Evolutionary conservation across 2,888 invertebrate species (phyloP), one percentile per base, ranked within the genome.

Genomic region (Glyphotaelius pellucidus): DNA sequence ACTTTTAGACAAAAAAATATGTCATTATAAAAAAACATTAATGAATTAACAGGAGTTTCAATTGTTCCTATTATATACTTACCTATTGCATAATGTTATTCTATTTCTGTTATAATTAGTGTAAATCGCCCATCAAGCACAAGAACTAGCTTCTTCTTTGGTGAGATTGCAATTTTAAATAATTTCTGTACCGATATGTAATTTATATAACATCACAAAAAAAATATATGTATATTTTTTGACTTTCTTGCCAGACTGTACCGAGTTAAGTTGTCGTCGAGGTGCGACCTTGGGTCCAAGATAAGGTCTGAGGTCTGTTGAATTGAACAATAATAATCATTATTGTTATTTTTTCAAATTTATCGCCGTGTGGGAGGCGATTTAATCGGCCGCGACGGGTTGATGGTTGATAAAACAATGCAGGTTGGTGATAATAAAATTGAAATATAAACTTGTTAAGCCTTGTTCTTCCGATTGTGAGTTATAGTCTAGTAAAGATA

Each of bases 221-320:
- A n/a, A n/a, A n/a, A n/a, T n/a, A n/a, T n/a, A n/a, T n/a, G n/a
- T n/a, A 47, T 15, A 47, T 15, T 47, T 14, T 15, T 47, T 3
- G 3, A 47, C 47, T 47, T 47, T 52, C 19, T 52, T 52, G 83
- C 2, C 35, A 19, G 35, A 19, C 32, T 25, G 11, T 67, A 31
- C 25, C 25, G 32, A 83, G 35, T 83, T 83, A n/a, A 83, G 3
- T 35, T 83, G 83, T 83, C 83, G 35, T 83, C 35, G 83, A 35
- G 35, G 14, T 32, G 9, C 35, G 83, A 83, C 83, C 83, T 83
- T 83, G 35, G 83, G 35, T 15, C 19, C 25, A 19, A 35, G 83
- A 83, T 83, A 83, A 83, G 83, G 83, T 32, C 35, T 31, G 83
- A 83, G 83, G 81, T 83, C 81, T 83, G 81, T 12, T 19, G 15